Percentiles rank a stretch among this genome's conserved stretches.
These are phyloP conservation scores for Neoniphon sammara DNA, from an alignment of 2,797 vertebrate genomes.

Conservation along the genomic window DNA sequence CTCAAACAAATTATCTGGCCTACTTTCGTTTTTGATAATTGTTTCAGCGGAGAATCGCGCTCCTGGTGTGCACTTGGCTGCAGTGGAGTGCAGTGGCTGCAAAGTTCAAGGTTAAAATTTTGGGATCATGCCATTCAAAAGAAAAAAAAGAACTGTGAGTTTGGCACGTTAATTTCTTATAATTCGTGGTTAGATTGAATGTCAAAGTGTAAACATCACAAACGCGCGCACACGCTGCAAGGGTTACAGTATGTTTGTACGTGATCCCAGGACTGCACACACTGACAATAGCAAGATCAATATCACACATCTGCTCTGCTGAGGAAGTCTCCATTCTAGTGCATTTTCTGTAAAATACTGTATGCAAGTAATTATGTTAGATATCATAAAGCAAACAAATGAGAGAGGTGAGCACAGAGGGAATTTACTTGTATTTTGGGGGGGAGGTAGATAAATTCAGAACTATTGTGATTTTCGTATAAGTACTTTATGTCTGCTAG, in stretches of 20 bases:
- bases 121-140: constrained; percentile 6
- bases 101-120: constrained; percentile 15
- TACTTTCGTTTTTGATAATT: neutral
- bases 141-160: neutral
- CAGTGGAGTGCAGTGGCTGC: neutral
- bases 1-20: constrained; percentile 5
- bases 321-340: neutral
- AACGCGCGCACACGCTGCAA: neutral
- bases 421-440: neutral
- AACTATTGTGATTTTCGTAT: no score
- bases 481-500: no score
- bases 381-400: neutral
- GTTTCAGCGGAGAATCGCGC: neutral
- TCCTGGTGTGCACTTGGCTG: constrained; percentile 7
- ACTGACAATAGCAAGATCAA: constrained; percentile 14
- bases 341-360: no score
- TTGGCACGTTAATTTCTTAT: neutral
- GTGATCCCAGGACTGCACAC: neutral
- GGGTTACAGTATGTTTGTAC: constrained; percentile 24
- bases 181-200: neutral
- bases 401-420: neutral
- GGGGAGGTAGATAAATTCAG: no score
- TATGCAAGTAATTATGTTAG: neutral
- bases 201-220: no score
- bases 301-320: constrained; percentile 23